These are phyloP conservation scores for Ostrea denselamellosa DNA, from an alignment of 1,140 invertebrate species.

Conservation along the genomic window DNA sequence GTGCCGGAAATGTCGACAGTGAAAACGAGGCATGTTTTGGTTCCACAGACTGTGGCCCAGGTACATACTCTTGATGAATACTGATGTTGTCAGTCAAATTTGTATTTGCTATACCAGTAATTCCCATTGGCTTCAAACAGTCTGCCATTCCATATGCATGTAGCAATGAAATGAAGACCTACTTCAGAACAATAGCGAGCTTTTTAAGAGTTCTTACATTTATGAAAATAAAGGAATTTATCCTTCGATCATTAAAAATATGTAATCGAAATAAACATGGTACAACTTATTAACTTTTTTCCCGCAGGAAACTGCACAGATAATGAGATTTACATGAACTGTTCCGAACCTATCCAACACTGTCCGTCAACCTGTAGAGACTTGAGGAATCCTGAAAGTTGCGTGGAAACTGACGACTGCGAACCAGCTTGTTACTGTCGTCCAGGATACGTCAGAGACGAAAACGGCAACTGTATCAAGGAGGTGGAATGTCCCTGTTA, in stretches of 20 bases:
- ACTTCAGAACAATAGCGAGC: too few relatives aligned
- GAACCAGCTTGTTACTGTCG: constrained; percentile 41
- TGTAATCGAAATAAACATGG: too few relatives aligned
- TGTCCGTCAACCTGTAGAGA: constrained; percentile 46
- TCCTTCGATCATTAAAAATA: too few relatives aligned
- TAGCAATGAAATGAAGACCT: too few relatives aligned
- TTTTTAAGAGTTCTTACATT: too few relatives aligned
- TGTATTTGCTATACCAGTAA: too few relatives aligned
- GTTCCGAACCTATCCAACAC: neutral
- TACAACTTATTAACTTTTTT: neutral
- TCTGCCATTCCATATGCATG: too few relatives aligned
- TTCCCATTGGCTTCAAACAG: too few relatives aligned
- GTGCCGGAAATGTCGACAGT: neutral
- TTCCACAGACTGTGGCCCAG: too few relatives aligned
- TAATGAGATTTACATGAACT: neutral
- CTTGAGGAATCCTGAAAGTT: constrained; percentile 24
- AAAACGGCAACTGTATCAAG: constrained; percentile 13
- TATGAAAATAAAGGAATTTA: too few relatives aligned
- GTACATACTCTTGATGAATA: too few relatives aligned
- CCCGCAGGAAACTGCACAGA: neutral
- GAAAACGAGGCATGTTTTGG: constrained; percentile 3
- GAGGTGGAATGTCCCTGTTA: constrained; percentile 47
- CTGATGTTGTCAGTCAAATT: too few relatives aligned
- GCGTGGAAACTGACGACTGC: constrained; percentile 50
- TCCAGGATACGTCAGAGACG: constrained; percentile 44